Evolutionary conservation across 2,113 vertebrate species (phyloP), one percentile per base, ranked within the genome.

Genomic region (Leptobrachium leishanense): DNA sequence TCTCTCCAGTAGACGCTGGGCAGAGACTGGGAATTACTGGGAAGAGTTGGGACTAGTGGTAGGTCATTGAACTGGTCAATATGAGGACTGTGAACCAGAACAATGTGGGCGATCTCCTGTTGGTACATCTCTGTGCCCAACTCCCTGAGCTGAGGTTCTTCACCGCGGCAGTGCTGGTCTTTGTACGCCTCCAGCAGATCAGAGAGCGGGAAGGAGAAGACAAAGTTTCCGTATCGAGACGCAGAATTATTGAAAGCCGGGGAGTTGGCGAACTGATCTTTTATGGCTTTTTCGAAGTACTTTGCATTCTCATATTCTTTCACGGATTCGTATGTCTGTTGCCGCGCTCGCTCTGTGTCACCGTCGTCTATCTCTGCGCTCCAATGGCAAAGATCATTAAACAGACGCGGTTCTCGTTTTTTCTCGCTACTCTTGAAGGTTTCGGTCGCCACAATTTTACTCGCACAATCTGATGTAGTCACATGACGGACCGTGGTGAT

Each of bases 201-300:
- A 20, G 20, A 31, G 0, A 31, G 20, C 20, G 20, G 20, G 20
- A 31, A 31, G 20, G 20, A 31, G 20, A 31, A 77, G 13, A 42
- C 53, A 15, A 68, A 69, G 59, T 55, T 68, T 1, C 75, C 75
- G 20, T 59, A 77, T 39, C 66, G 63, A 39, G 75, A 77, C 3
- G 15, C 41, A 46, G 9, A 50, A 39, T 5, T 1, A 39, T 31
- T 31, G 20, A 31, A 31, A 31, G 20, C 20, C 20, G 20, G 20
- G 20, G 20, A 31, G 20, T 31, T 31, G 20, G 20, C 20, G 20
- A 31, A 31, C 20, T 31, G 20, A 31, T 31, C 20, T 31, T 31
- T 31, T 69, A 46, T 46, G 13, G 67, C 55, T 15, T 62, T 41
- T 9, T 31, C 20, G 20, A 31, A 31, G 0, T 1, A 1, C 20